Conservation (phyloP, 2,888 invertebrate genomes). For the Agriopis marginaria region DNA sequence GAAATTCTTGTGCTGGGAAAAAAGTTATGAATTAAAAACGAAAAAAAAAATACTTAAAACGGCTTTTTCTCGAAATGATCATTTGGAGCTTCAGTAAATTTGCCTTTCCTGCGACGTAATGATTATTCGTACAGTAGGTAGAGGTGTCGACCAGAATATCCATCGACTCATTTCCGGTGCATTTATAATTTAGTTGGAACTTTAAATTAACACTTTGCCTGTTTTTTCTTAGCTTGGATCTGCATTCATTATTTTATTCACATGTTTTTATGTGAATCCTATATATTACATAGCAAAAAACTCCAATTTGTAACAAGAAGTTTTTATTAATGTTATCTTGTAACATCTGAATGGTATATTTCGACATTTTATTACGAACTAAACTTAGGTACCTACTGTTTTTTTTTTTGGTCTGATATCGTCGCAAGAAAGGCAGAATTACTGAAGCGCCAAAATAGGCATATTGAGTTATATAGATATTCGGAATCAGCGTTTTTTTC, state of each 20-base stretch:
- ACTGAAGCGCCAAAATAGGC: no score
- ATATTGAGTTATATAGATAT: no score
- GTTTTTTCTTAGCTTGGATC: neutral
- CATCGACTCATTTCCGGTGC: conserved; percentile 8
- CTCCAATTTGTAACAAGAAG: neutral
- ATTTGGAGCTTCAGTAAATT: no score
- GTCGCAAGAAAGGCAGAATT: no score
- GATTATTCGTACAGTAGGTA: neutral
- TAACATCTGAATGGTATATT: conserved; percentile 1
- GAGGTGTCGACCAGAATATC: neutral
- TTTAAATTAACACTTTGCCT: neutral
- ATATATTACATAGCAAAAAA: conserved; percentile 5
- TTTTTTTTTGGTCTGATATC: no score
- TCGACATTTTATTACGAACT: neutral
- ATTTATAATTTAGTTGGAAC: neutral
- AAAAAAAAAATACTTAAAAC: no score
- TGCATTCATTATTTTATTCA: conserved; percentile 12
- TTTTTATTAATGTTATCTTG: conserved; percentile 11
- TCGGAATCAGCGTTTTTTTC: no score
- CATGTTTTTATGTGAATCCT: conserved; percentile 6
- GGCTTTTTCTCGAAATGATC: no score
- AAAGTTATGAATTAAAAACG: no score
- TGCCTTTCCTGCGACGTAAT: no score
- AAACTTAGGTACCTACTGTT: neutral
- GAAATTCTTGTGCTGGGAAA: no score